Base-by-base conservation (phyloP, 92 coral and sea anemone genomes). In the Hydrozoanthus gracilis region DNA sequence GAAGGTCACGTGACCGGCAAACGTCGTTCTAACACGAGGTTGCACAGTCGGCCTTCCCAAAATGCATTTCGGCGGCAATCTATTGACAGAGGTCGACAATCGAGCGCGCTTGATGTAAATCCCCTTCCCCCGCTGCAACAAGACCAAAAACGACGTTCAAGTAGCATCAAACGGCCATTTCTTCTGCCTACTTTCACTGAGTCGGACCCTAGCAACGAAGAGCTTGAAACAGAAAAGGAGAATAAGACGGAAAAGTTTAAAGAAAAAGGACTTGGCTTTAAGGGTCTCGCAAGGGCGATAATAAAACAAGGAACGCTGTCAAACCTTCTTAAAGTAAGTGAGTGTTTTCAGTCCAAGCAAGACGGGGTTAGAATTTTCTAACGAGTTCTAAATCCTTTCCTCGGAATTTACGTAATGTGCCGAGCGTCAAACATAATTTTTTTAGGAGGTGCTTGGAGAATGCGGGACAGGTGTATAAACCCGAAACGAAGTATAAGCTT, bases 291-390 rank as follows among this genome's bases (percentile, higher is more conserved):
- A 6, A 88, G 76, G 78, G 98, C 98, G 2, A 85, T 94, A 20
- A 86, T 90, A 1, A 88, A 90, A 54, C 98, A 94, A 56, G 88
- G 91, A 62, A 92, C 88, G 58, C 91, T 93, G n/a, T 91, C 94
- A 5, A 74, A 78, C 18, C 51, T 94, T 16, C 91, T 94, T 45
- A 90, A 90, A 89, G 98, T 87, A 50, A 87, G 77, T 68, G 14
- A 7, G 17, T 1, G 5, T 3, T 10, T 44, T 76, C 39, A 27
- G 39, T 2, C 14, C n/a, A 77, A 56, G 12, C 64, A 20, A 44
- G 39, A 27, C 39, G 39, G 0, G 39, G 39, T 27, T 27, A 27
- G 39, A 27, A 27, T 27, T 27, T 27, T 27, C 39, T 27, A 27
- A 27, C 39, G 39, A 27, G 39, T 0, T 27, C 39, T 27, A 27